These are phyloP conservation scores for Larimichthys crocea DNA, from an alignment of 2,113 vertebrate species.

Conservation along the genomic window DNA sequence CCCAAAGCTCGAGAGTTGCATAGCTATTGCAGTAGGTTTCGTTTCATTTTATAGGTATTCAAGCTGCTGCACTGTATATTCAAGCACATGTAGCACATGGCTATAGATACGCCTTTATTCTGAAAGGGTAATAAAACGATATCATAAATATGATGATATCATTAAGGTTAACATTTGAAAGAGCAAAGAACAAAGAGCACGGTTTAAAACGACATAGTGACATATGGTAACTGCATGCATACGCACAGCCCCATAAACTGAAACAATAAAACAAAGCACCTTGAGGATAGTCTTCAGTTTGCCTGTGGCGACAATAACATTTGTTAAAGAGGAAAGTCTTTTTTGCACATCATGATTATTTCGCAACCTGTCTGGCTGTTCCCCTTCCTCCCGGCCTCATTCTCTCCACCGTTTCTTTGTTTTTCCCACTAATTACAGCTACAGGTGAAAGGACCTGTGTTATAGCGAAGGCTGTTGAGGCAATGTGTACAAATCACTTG, in stretches of 20 bases:
- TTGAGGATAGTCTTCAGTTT: background rate
- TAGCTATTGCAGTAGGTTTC: background rate
- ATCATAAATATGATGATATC: background rate
- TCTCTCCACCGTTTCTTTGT: conserved; percentile 8
- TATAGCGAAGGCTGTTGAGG: conserved; percentile 25
- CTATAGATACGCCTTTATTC: background rate
- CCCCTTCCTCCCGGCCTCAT: background rate
- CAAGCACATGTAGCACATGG: background rate
- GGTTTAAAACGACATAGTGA: conserved; percentile 2
- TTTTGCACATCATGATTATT: conserved; percentile 14
- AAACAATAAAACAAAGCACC: conserved; percentile 6
- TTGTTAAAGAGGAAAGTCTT: conserved; percentile 7
- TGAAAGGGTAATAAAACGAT: background rate
- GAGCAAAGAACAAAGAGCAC: conserved; percentile 1
- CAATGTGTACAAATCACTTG: conserved; percentile 44
- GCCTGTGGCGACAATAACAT: conserved; percentile 14
- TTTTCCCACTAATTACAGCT: conserved; percentile 42
- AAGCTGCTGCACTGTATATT: conserved; percentile 2
- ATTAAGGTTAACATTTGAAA: conserved; percentile 6
- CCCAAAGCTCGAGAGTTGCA: background rate
- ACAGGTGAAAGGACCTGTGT: conserved; percentile 44
- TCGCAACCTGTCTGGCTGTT: conserved; percentile 10
- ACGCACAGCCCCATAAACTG: background rate
- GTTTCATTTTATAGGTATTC: conserved; percentile 2
- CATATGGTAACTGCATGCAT: conserved; percentile 1